Evolutionary conservation across 2,113 vertebrate species (phyloP), one percentile per base, ranked within the genome.

Genomic region (Tragulus kanchil): DNA sequence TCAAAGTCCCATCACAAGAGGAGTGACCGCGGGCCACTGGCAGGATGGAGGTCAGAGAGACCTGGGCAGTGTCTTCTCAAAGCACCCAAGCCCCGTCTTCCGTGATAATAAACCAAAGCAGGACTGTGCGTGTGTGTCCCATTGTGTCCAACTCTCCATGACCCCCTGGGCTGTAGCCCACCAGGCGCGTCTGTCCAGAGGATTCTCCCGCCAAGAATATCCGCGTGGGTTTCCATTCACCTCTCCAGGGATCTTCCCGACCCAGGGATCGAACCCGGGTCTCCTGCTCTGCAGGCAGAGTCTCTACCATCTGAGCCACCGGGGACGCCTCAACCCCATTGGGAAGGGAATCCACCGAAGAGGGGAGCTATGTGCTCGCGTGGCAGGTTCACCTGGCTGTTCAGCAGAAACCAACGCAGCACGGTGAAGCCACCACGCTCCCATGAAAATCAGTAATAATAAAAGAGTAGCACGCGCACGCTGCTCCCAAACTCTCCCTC

Each of bases 41-140:
- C 19, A 16, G 56, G 8, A 54, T 83, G 50, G 59, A 17, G 1
- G n/a, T 0, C 1, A 28, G 64, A 69, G 95, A 67, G 31, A 50
- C 54, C 7, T 0, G 2, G 65, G 28, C 0, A 0, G 36, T 8
- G 17, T 10, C 0, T 31, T 6, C 19, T 64, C 12, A 1, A 15
- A 5, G 86, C 6, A 26, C 11, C 2, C 3, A 0, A 23, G 28
- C 15, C 50, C 81, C 3, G 31, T 13, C 28, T 78, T n/a, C 12
- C 5, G 1, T 12, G 45, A 86, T 17, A 73, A 69, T 23, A 45
- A 56, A 28, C 59, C 61, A 45, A 10, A 1, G 26, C 1, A 45
- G 21, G 17, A 17, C 5, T 16, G 25, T 9, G 5, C 36, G 0
- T 71, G 36, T 45, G 36, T 23, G 69, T 36, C 13, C 69, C 13